Base-by-base conservation (phyloP, 2,888 invertebrate genomes). In the Pachydiplax longipennis region DNA sequence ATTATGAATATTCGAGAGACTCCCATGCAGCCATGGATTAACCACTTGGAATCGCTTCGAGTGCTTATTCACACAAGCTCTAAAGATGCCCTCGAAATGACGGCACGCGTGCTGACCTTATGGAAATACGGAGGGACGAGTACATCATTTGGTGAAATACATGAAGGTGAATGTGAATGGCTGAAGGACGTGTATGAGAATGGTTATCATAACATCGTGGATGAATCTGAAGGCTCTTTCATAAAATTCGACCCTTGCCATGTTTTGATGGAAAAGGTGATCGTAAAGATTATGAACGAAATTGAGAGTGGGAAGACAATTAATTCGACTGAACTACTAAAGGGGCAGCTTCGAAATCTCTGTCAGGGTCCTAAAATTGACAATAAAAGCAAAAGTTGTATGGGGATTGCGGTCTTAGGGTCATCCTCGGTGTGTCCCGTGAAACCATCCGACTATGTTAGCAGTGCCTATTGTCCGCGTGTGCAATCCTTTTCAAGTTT, bases 111-210 rank as follows among this genome's bases (percentile, higher is more conserved):
- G 18, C 35, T 91, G 18, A 73, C 18, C 6, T 73, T 91, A 3
- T 91, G 91, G 91, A 81, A 83, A 15, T 53, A 91, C 73, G 91
- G 91, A 65, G 91, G 91, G 13, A 83, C 61, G 22, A 91, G 82
- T 2, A 40, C 65, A 35, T 61, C 81, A 35, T 73, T 91, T 13
- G 73, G 82, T 25, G 8, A 37, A n/a, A 37, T 40, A 37, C 22
- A 2, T 10, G 40, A 58, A 15, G n/a, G 22, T 8, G 61, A 37
- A 22, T 13, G 31, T 10, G 31, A 73, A 2, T 22, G 22, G 18
- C 61, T 58, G 1, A 35, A n/a, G 22, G 37, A 37, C 8, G 22
- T 22, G 35, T 37, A 53, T 15, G n/a, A 15, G 0, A 18, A 5
- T 61, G 37, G 37, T 8, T 25, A 73, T 31, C 61, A 87, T n/a